Evolutionary conservation across 2,888 invertebrate species (phyloP), one percentile per base, ranked within the genome.

Genomic region (Heliothis peltigera): DNA sequence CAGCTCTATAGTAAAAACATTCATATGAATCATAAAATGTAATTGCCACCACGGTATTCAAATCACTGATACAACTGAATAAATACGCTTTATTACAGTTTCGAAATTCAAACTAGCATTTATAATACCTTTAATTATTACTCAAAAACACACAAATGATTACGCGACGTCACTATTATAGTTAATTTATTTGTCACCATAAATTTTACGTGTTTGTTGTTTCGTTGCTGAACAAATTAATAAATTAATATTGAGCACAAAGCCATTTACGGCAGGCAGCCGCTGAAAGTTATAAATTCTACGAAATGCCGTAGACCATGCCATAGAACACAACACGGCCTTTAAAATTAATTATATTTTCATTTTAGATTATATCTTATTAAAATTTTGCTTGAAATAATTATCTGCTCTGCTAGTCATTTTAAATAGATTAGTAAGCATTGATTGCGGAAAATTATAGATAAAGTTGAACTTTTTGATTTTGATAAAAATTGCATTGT

Each of bases 181-280:
- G 74, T 70, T 56, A 68, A 81, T 81, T 80, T 81, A 79, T 79
- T 81, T 73, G 62, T 59, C 59, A 65, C 66, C 72, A 78, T 84
- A 80, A 84, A 85, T 84, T 81, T 75, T 57, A 64, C 60, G 66
- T 67, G 42, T 43, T 55, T 65, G 68, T 64, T 66, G 71, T 75
- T 78, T 42, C 66, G 70, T 71, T 77, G 76, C 70, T 66, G 73
- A 77, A 81, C 70, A 80, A 79, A 80, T 82, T 84, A 74, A 81
- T 84, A 79, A 77, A 80, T 81, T 81, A 78, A 80, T 80, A 79
- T 77, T 64, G 73, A 74, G 49, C 73, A 54, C 71, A 67, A 69
- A 70, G 59, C 49, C 66, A 64, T 62, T 63, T 69, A 56, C 54
- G 44, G 67, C 48, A 70, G 71, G 51, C 53, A 54, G 59, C 65